Evolutionary conservation across 2,113 vertebrate genomes (phyloP), one percentile per base, ranked within the genome.

Genomic region (Alexandromys fortis): DNA sequence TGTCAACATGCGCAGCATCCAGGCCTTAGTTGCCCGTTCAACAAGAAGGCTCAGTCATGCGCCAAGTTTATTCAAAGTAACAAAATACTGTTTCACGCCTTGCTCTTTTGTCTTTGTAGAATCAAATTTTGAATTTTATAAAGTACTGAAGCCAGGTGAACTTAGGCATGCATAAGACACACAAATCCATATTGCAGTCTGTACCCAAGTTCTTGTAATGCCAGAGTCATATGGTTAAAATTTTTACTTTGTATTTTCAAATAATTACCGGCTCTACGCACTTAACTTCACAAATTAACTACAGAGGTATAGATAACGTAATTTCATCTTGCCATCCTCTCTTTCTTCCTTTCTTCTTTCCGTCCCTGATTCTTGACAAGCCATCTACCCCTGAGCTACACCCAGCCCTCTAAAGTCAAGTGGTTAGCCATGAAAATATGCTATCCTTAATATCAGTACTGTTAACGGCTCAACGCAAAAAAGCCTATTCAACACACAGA

Each of bases 241-340:
- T 81, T 70, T 76, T 49, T 52, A 95, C 38, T 94, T 42, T 72
- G 70, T 42, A 42, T 75, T 89, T 85, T 81, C 33, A 89, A 76
- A 68, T 87, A 88, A 90, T 83, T n/a, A 88, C 0, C 86, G 7
- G 94, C 6, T 35, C 30, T 13, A 55, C 35, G 38, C 38, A 95
- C 42, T 65, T 94, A 83, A 95, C 24, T 79, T 92, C 95, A 75
- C 8, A 94, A 91, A 78, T 87, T 83, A 92, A 63, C 49, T 67
- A 70, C 47, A 49, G 90, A 90, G 26, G 49, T 14, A 47, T 67
- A 63, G 38, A n/a, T 63, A 73, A 83, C 19, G 16, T 55, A 49
- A 38, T 82, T 82, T 61, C 5, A 38, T 83, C 70, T 26, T 3
- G 28, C 45, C 21, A 19, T 47, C 58, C 22, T 22, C 8, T 17